Base-by-base conservation (phyloP, 1,140 invertebrate genomes). In the Pararge aegeria region DNA sequence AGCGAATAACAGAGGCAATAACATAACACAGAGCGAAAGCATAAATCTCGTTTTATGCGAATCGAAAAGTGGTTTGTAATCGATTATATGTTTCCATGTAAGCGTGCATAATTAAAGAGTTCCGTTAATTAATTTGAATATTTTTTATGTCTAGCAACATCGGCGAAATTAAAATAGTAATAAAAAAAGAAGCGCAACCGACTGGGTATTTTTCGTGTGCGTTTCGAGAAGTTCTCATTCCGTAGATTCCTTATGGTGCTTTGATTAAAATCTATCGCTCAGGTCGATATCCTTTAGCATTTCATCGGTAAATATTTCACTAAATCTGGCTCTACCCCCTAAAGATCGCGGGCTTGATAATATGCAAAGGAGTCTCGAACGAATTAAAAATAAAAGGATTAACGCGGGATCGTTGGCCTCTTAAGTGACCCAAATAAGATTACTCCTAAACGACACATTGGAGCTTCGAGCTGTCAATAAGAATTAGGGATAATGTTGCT, bases 371-470 rank as follows among this genome's bases (percentile, higher is more conserved):
- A 77, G 68, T 37, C 71, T 42, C 60, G 73, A 77, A 78, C 70
- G 79, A 77, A 78, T 73, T 70, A 64, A 74, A 82, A 83, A 87
- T 82, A 82, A 84, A 87, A 80, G 75, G 75, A 78, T 80, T 81
- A 75, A 70, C 58, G 30, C 53, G 68, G 63, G 82, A 81, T 82
- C 83, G 67, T 76, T 80, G 79, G 66, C 79, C 82, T 73, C 68
- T 64, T 74, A 78, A 82, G 70, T 87, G 81, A 85, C 83, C 82
- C 77, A 83, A 85, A 83, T 87, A 87, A 87, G 78, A 87, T 81
- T 79, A 77, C 75, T 75, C 13, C 66, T 61, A 70, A 78, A 75
- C 73, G 72, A 80, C 80, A 75, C 68, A 55, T 57, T 65, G 65
- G 63, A 68, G 66, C 70, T 66, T 61, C 64, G 50, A 61, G 70